Conservation (phyloP, 2,797 vertebrate genomes). For the Thamnophis elegans region DNA sequence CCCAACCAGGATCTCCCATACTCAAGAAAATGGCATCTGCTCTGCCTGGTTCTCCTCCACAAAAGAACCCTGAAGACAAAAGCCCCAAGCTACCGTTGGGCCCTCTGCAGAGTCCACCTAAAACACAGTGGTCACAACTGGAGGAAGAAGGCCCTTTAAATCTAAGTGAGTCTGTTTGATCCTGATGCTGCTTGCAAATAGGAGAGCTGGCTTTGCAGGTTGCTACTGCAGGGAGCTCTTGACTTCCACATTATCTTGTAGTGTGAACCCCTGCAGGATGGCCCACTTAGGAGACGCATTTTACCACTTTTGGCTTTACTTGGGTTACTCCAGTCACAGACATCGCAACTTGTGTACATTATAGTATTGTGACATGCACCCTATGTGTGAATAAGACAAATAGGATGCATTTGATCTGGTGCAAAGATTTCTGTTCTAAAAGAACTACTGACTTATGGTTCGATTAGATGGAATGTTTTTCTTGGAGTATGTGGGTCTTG, state of each 20-base stretch:
- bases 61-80: constrained; percentile 84
- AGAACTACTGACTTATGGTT: not conserved
- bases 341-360: not conserved
- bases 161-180: constrained; percentile 82
- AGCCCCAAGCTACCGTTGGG: constrained; percentile 74
- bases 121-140: constrained; percentile 87
- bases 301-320: not conserved
- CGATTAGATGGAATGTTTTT: not conserved
- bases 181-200: not conserved
- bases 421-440: not conserved
- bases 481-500: not conserved
- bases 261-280: not conserved
- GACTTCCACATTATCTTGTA: constrained; percentile 1
- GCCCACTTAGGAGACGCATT: not conserved
- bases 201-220: accelerated
- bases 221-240: not conserved
- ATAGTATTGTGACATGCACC: not conserved
- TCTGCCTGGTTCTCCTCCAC: constrained; percentile 80
- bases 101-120: constrained; percentile 72
- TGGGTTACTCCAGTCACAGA: not conserved
- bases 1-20: constrained; percentile 73
- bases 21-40: constrained; percentile 86
- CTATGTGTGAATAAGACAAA: not conserved
- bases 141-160: constrained; percentile 93
- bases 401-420: not conserved